phyloP scores from a whole-genome alignment of 2,888 invertebrate species.

The Acanthosoma haemorrhoidale region DNA sequence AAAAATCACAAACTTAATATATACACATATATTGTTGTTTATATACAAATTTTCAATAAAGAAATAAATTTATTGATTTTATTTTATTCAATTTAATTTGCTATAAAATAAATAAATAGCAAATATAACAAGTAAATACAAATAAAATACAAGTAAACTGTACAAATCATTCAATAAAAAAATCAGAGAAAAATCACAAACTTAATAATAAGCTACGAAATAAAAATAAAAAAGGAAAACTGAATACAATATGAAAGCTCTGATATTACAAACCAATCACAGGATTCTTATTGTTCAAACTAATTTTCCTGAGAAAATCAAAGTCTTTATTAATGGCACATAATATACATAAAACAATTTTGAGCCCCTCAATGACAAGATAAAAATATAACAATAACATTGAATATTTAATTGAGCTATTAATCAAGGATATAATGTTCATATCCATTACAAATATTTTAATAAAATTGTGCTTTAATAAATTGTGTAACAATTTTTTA shows the following conservation, averaged over 20 bases:
- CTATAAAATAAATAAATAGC: neutral
- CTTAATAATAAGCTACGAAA: neutral
- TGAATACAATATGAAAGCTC: neutral
- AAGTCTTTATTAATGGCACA: conserved; percentile 1
- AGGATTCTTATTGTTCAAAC: neutral
- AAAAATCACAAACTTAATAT: no score
- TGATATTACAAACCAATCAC: neutral
- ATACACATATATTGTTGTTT: no score
- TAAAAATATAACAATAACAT: neutral
- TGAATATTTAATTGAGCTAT: neutral
- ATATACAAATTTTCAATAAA: neutral
- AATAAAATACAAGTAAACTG: no score
- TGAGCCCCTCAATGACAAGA: neutral
- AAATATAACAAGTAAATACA: conserved; percentile 9
- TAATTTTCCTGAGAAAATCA: neutral
- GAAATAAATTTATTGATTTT: neutral
- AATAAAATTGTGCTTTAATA: no score
- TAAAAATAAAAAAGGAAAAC: neutral
- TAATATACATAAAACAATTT: neutral
- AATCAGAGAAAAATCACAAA: neutral
- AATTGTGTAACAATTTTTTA: no score
- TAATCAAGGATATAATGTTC: no score
- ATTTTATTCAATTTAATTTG: neutral
- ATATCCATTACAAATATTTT: no score
- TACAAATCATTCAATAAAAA: no score